These are phyloP conservation scores for Bubalus kerabau DNA, from an alignment of 2,113 vertebrate genomes.

Conservation along the genomic window DNA sequence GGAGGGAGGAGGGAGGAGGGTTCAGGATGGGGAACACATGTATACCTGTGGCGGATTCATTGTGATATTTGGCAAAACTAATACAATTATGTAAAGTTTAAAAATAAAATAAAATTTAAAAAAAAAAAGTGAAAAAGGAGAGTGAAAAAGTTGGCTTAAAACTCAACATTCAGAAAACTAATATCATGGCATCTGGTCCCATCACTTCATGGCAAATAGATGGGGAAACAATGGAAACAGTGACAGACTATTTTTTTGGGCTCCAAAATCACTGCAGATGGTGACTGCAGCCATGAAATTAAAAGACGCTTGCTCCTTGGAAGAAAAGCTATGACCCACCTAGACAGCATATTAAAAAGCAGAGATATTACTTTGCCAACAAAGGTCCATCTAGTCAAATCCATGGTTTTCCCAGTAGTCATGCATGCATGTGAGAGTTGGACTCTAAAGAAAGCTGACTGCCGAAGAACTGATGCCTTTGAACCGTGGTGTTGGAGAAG, in stretches of 20 bases:
- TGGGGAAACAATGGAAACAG: not conserved
- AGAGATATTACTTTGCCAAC: not conserved
- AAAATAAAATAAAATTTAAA: too few species aligned
- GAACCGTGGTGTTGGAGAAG: not conserved
- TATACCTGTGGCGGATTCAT: too few species aligned
- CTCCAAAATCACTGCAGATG: not conserved
- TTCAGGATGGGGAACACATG: too few species aligned
- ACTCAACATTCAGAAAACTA: not conserved
- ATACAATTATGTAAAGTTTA: too few species aligned
- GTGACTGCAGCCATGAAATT: not conserved
- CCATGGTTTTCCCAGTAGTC: not conserved
- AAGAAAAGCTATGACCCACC: not conserved
- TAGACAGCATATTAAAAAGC: not conserved
- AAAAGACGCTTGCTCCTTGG: not conserved
- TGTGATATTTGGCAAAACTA: too few species aligned
- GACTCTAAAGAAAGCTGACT: not conserved
- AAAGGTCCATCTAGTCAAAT: not conserved
- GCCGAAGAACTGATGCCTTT: not conserved
- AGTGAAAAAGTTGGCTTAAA: not conserved
- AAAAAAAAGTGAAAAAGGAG: not conserved
- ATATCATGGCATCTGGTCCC: not conserved
- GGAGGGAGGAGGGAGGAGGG: too few species aligned
- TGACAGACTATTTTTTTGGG: not conserved
- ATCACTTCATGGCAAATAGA: not conserved
- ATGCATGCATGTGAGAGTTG: not conserved